Evolutionary conservation across 2,888 invertebrate species (phyloP), one percentile per base, ranked within the genome.

Genomic region (Sceliomorpha sp.): DNA sequence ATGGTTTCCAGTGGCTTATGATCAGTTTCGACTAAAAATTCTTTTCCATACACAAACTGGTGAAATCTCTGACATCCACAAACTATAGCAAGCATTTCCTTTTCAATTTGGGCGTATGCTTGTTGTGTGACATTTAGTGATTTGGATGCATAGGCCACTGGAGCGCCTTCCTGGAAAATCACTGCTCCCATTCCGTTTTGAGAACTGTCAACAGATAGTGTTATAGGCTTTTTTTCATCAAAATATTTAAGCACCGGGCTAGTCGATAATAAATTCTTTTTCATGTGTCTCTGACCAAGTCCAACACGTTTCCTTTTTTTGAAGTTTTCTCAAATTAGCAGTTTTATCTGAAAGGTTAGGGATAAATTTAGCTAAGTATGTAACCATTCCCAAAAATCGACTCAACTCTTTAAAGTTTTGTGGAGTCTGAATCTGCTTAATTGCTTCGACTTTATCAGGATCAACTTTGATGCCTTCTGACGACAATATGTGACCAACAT

Each of bases 361-460:
- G 4, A 85, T 74, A 51, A 79, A 82, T 39, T 74, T 78, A 6
- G 70, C 44, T 3, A 82, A 26, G 60, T 81, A 82, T n/a, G 67
- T 77, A 10, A 75, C 27, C 51, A 79, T 73, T 1, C 80, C 80
- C 10, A 80, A 4, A 12, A 70, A 45, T 29, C 50, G 51, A 15
- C 14, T 34, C 4, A 74, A 36, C 13, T 68, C 67, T 13, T 39
- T 29, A 6, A 13, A 51, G 32, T 70, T 58, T 32, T 26, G 24
- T 7, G 70, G 62, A 7, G 7, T 27, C 2, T 15, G 15, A n/a
- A 72, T 70, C 29, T 40, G 14, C 13, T 10, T 27, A 9, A 77
- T 75, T 5, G 73, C 72, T 59, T 72, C 48, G 6, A 70, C 47
- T 37, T 56, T 70, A 8, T 62, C 64, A 2, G 24, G 9, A 39